phyloP scores from a whole-genome alignment of 2,113 vertebrate species.

The Pterophyllum scalare region DNA sequence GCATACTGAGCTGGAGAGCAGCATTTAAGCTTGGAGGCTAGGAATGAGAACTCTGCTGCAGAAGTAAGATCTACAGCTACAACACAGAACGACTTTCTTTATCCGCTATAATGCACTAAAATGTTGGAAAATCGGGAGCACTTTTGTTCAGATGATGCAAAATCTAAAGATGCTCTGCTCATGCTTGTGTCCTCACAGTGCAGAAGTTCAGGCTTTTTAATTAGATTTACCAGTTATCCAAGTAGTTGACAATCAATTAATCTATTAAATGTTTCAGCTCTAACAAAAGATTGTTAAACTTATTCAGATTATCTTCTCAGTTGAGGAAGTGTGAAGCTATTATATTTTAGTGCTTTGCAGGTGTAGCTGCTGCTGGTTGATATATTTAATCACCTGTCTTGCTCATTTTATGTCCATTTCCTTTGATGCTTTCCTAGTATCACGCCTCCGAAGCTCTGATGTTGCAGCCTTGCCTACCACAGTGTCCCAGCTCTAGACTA shows the following conservation, averaged over 20 bases:
- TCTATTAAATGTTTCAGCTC: constrained; percentile 3
- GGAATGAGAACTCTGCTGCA: not conserved
- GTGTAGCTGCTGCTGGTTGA: not conserved
- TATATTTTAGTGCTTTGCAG: not conserved
- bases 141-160: too few species aligned
- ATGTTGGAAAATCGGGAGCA: too few species aligned
- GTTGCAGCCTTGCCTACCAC: constrained; percentile 4
- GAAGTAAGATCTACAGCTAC: not conserved
- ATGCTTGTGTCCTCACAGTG: not conserved
- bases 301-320: not conserved
- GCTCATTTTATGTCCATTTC: constrained; percentile 8
- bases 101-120: too few species aligned
- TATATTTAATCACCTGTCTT: constrained; percentile 10
- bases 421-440: constrained; percentile 28
- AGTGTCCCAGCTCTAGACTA: not conserved
- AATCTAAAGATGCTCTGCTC: not conserved
- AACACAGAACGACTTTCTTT: not conserved
- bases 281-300: not conserved
- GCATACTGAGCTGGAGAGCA: not conserved
- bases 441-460: not conserved
- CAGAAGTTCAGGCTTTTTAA: not conserved
- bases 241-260: not conserved
- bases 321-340: not conserved
- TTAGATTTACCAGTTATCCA: not conserved
- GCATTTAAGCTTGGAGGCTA: not conserved